A percentile compares a stretch with the other conserved stretches of the same genome.
These are phyloP conservation scores for Bombus confusus DNA, from an alignment of 1,140 invertebrate species.

Conservation along the genomic window DNA sequence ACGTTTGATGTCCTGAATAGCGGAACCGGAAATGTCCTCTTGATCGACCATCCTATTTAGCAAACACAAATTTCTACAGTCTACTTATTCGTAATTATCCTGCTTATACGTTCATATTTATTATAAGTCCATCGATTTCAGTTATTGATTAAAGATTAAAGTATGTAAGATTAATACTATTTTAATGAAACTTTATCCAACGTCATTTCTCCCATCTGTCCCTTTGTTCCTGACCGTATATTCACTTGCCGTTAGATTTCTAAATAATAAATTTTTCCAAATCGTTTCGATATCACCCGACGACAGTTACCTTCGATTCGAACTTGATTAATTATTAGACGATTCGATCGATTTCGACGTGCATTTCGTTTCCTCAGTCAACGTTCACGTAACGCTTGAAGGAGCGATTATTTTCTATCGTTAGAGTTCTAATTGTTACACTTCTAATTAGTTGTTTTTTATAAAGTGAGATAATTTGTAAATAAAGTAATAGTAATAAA, in stretches of 20 bases:
- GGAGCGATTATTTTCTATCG: not conserved
- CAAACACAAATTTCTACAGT: too few relatives aligned
- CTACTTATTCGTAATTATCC: too few relatives aligned
- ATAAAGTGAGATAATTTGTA: constrained; percentile 40
- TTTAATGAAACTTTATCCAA: not conserved
- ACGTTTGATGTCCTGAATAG: too few relatives aligned
- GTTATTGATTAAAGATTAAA: too few relatives aligned
- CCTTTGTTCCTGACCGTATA: not conserved
- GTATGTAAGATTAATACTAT: not conserved
- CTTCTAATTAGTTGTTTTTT: constrained; percentile 32
- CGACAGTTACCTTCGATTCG: not conserved
- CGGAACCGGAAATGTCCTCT: too few relatives aligned
- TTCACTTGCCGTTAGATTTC: too few relatives aligned
- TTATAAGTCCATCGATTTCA: too few relatives aligned
- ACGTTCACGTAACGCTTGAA: not conserved
- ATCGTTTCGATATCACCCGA: not conserved
- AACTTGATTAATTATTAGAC: too few relatives aligned
- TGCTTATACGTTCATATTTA: too few relatives aligned
- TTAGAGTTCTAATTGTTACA: constrained; percentile 10
- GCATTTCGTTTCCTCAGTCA: not conserved
- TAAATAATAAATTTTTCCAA: not conserved
- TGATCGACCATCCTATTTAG: too few relatives aligned
- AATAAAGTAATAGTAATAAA: constrained; percentile 23
- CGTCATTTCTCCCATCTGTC: not conserved
- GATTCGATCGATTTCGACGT: too few relatives aligned